These are phyloP conservation scores for Sceloporus undulatus DNA, from an alignment of 2,113 vertebrate genomes.

Conservation along the genomic window DNA sequence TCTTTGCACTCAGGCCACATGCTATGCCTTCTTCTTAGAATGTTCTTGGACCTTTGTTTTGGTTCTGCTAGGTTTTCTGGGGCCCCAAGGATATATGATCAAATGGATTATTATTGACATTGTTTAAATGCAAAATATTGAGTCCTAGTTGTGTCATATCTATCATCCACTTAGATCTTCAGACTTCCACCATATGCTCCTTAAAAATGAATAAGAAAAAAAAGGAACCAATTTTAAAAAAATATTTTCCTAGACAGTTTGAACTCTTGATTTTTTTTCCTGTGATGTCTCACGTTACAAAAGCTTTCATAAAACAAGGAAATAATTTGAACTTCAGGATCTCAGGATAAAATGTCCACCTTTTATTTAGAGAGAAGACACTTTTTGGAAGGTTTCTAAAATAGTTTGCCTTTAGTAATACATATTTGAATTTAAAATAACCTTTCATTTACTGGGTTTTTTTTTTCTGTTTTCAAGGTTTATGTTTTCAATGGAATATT, in stretches of 20 bases:
- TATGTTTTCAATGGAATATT: rapidly evolving
- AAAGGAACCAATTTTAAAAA: background rate
- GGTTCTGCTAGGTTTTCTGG: too few relatives aligned
- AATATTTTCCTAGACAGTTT: background rate
- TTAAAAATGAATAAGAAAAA: background rate
- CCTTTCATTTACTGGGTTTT: constrained; percentile 10
- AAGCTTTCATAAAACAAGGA: background rate
- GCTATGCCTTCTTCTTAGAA: too few relatives aligned
- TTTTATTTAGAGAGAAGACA: background rate
- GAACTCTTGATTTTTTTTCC: background rate
- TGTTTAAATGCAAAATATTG: too few relatives aligned
- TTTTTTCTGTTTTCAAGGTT: constrained; percentile 63
- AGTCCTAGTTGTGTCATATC: background rate
- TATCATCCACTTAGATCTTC: background rate
- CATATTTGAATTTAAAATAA: constrained; percentile 1
- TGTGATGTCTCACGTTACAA: background rate
- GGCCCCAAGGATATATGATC: too few relatives aligned
- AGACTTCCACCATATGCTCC: background rate
- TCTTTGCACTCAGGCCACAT: too few relatives aligned
- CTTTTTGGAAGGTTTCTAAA: background rate
- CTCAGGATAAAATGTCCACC: too few relatives aligned
- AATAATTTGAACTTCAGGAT: background rate
- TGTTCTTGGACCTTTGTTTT: too few relatives aligned
- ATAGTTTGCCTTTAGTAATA: background rate
- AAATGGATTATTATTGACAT: too few relatives aligned